Conservation (phyloP, 2,113 vertebrate genomes). For the Pavo muticus region DNA sequence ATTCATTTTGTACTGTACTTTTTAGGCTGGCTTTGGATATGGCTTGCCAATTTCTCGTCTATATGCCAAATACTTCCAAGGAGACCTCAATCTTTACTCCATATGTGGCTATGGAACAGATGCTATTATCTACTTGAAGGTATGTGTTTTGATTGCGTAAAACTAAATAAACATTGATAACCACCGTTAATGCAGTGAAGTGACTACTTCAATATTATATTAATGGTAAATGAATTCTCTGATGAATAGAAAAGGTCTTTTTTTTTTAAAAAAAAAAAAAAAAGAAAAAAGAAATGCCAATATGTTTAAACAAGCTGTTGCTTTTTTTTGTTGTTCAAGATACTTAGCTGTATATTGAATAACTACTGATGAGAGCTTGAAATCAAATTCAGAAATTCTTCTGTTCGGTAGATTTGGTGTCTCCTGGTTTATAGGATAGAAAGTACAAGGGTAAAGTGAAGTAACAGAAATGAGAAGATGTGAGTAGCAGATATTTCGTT, state of each 20-base stretch:
- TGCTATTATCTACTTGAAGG: conserved; percentile 96
- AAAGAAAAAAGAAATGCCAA: not conserved
- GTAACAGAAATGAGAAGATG: not conserved
- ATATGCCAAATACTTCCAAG: conserved; percentile 98
- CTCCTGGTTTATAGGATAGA: not conserved
- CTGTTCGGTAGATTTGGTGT: not conserved
- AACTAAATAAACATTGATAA: not conserved
- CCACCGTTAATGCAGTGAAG: not conserved
- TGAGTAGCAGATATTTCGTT: not conserved
- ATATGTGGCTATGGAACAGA: conserved; percentile 96
- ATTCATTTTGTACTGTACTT: not conserved
- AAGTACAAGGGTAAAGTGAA: not conserved
- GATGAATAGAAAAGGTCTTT: not conserved
- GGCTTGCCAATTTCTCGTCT: conserved; percentile 97
- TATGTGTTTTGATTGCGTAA: conserved; percentile 56
- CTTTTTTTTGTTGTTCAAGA: too few species aligned
- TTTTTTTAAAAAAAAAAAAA: not conserved
- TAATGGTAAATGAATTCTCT: not conserved
- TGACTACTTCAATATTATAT: not conserved
- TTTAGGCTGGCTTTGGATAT: conserved; percentile 96
- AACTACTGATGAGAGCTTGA: not conserved
- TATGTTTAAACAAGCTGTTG: too few species aligned
- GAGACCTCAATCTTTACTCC: conserved; percentile 95
- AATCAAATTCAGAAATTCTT: not conserved
- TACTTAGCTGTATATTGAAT: not conserved